Percentiles rank a stretch among this genome's conserved stretches.
phyloP scores from a whole-genome alignment of 2,113 vertebrate genomes.

The Seriola aureovittata region DNA sequence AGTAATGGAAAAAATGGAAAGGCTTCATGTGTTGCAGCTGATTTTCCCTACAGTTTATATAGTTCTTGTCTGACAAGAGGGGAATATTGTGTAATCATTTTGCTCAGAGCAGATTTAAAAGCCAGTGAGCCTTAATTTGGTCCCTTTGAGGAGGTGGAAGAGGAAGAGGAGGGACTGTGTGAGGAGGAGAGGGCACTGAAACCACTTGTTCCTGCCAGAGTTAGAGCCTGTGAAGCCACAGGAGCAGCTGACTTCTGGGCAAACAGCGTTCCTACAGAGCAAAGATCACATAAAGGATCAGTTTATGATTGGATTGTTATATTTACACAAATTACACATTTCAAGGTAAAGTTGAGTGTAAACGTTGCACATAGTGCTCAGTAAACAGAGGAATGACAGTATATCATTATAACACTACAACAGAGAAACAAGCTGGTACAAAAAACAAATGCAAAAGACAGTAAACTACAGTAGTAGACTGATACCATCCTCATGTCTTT shows the following conservation, averaged over 20 bases:
- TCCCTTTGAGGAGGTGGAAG: conserved; percentile 83
- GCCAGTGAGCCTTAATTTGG: conserved; percentile 63
- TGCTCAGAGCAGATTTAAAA: conserved; percentile 20
- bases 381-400: no score
- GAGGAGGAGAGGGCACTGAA: conserved; percentile 81
- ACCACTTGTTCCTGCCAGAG: conserved; percentile 77
- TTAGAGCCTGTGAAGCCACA: conserved; percentile 70
- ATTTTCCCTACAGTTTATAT: conserved; percentile 30
- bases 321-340: not conserved
- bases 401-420: no score
- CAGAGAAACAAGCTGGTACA: no score
- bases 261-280: conserved; percentile 81
- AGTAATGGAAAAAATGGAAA: conserved; percentile 22
- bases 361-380: no score
- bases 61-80: conserved; percentile 51
- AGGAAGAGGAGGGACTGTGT: conserved; percentile 79
- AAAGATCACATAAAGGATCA: conserved; percentile 3
- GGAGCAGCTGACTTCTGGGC: conserved; percentile 81
- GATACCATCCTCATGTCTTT: no score
- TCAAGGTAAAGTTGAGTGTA: no score
- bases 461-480: no score
- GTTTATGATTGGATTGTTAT: not conserved
- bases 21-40: conserved; percentile 4
- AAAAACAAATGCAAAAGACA: no score
- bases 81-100: conserved; percentile 16